phyloP scores from a whole-genome alignment of 2,888 invertebrate genomes.

The Leptinotarsa peninsularis region DNA sequence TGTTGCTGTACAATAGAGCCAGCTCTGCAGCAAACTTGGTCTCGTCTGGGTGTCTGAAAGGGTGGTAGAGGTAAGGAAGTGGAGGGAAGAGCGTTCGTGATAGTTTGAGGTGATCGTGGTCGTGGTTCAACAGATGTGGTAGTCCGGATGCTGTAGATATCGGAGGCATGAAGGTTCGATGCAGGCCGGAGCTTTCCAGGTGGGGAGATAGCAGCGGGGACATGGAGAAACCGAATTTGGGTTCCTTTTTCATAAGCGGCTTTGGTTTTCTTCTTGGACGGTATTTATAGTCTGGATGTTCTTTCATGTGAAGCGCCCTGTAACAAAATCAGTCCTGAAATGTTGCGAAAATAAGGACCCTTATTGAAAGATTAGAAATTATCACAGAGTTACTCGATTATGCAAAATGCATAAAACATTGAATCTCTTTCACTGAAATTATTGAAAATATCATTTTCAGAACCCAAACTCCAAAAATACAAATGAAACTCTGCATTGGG shows the following conservation, averaged over 20 bases:
- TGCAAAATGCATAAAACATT: no score
- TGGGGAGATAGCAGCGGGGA: constrained; percentile 71
- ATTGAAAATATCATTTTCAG: no score
- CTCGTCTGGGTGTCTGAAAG: constrained; percentile 72
- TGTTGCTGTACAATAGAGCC: constrained; percentile 74
- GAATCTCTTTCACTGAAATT: no score
- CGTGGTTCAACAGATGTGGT: constrained; percentile 69
- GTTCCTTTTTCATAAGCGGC: constrained; percentile 84
- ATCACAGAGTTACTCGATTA: no score
- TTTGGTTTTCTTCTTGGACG: constrained; percentile 89
- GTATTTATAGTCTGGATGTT: constrained; percentile 94
- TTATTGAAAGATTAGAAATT: no score
- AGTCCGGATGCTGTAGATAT: constrained; percentile 67
- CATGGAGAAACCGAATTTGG: constrained; percentile 79
- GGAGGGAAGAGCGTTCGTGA: constrained; percentile 78
- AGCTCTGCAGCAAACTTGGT: constrained; percentile 76
- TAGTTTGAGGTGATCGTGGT: constrained; percentile 71
- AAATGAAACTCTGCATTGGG: no score
- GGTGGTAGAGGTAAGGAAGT: constrained; percentile 77
- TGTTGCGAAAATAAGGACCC: neutral
- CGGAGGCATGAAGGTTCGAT: constrained; percentile 67
- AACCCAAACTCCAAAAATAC: no score
- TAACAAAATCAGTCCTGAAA: constrained; percentile 52
- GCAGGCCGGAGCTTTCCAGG: constrained; percentile 65
- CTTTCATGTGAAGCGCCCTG: constrained; percentile 94